These are phyloP conservation scores for Prunella fulvescens DNA, from an alignment of 2,113 vertebrate species.

Conservation along the genomic window DNA sequence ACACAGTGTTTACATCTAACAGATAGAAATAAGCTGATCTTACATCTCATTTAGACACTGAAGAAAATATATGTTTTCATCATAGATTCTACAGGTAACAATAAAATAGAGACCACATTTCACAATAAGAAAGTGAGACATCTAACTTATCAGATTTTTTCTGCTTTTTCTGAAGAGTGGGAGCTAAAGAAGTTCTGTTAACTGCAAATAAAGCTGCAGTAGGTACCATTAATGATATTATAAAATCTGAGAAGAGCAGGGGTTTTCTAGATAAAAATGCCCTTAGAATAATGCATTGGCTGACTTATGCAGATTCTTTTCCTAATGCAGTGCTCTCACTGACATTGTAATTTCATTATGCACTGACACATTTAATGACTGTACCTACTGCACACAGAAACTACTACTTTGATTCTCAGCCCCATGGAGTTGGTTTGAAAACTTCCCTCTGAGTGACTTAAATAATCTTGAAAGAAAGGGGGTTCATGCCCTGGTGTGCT, in stretches of 20 bases:
- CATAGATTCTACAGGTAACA: background rate
- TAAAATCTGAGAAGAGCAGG: background rate
- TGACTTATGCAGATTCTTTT: background rate
- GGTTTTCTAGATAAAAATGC: background rate
- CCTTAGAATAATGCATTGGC: background rate
- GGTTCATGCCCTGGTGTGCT: background rate
- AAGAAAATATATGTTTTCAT: background rate
- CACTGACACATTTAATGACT: background rate
- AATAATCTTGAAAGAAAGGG: background rate
- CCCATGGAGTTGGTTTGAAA: background rate
- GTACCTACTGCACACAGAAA: background rate
- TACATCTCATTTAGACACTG: background rate
- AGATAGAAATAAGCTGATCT: background rate
- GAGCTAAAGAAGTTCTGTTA: background rate
- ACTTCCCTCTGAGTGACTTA: background rate
- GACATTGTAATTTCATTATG: background rate
- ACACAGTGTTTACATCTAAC: background rate
- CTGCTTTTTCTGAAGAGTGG: background rate
- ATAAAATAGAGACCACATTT: background rate
- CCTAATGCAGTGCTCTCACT: accelerated
- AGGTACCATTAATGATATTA: background rate
- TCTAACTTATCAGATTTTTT: background rate
- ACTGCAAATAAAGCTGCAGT: background rate
- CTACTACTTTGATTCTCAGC: background rate
- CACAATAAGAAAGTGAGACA: background rate